A percentile compares a stretch with the other conserved stretches of the same genome.
Evolutionary conservation across 1,140 invertebrate genomes (phyloP).

Genomic region (Gryon sp.): DNA sequence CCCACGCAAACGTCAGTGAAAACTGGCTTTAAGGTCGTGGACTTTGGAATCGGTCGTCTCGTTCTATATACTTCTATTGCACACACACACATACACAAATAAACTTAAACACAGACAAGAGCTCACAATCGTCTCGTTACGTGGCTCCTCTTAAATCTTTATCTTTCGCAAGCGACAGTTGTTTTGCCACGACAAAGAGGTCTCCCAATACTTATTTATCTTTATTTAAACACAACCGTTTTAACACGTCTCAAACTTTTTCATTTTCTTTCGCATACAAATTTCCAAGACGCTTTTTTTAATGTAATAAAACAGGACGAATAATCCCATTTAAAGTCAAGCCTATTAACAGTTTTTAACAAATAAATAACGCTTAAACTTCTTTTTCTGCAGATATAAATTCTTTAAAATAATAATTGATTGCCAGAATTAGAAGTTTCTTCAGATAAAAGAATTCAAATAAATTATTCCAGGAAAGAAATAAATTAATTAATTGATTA

Average conservation of each 20-base stretch:
- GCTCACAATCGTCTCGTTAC: constrained; percentile 46
- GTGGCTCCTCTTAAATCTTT: constrained; percentile 55
- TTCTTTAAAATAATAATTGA: too few relatives aligned
- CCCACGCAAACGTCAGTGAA: constrained; percentile 62
- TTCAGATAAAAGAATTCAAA: too few relatives aligned
- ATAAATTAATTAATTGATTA: too few relatives aligned
- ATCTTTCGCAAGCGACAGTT: constrained; percentile 53
- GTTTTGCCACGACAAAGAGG: constrained; percentile 40
- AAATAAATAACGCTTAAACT: too few relatives aligned
- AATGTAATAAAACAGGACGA: too few relatives aligned
- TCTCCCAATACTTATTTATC: constrained; percentile 42
- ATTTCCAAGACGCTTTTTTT: too few relatives aligned
- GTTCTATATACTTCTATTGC: constrained; percentile 4
- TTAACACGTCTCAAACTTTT: constrained; percentile 28
- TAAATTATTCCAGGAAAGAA: too few relatives aligned
- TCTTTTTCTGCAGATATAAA: too few relatives aligned
- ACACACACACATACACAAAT: constrained; percentile 3
- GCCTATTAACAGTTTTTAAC: too few relatives aligned
- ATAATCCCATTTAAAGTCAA: too few relatives aligned
- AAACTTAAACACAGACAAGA: too few relatives aligned
- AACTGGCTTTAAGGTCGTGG: constrained; percentile 64
- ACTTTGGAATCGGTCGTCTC: constrained; percentile 57
- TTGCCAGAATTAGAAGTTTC: too few relatives aligned
- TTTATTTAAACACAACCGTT: constrained; percentile 39
- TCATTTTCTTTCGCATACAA: neutral